Evolutionary conservation across 1,140 invertebrate species (phyloP).

Genomic region (Papilio machaon): DNA sequence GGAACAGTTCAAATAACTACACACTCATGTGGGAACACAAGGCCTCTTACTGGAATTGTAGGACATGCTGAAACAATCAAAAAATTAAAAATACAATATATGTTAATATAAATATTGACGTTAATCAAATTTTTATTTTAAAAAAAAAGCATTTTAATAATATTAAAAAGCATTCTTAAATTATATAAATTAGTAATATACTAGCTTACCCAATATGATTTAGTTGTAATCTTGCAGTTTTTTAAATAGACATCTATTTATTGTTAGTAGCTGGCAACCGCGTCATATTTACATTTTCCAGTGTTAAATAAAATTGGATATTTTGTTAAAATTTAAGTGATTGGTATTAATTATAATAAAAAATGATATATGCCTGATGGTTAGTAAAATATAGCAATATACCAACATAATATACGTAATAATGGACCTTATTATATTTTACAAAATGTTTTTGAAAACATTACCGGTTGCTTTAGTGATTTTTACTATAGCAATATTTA

Average conservation of each 20-base stretch:
- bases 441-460: too few species aligned
- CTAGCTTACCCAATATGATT: conserved; percentile 15
- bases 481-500: too few species aligned
- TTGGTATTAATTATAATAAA: too few species aligned
- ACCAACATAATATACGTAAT: too few species aligned
- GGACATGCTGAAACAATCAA: conserved; percentile 83
- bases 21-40: conserved; percentile 86
- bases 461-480: too few species aligned
- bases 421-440: too few species aligned
- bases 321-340: too few species aligned
- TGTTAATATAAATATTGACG: background rate
- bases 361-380: too few species aligned
- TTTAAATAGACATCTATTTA: conserved; percentile 8
- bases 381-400: too few species aligned
- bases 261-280: background rate
- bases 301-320: background rate
- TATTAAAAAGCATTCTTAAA: conserved; percentile 5
- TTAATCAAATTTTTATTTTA: background rate
- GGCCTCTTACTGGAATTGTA: conserved; percentile 73
- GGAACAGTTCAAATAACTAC: conserved; percentile 83
- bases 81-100: conserved; percentile 39
- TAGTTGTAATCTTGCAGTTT: background rate
- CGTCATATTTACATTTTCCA: background rate
- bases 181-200: conserved; percentile 15
- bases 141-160: background rate